phyloP scores from a whole-genome alignment of 2,113 vertebrate species.

The Gobio gobio region DNA sequence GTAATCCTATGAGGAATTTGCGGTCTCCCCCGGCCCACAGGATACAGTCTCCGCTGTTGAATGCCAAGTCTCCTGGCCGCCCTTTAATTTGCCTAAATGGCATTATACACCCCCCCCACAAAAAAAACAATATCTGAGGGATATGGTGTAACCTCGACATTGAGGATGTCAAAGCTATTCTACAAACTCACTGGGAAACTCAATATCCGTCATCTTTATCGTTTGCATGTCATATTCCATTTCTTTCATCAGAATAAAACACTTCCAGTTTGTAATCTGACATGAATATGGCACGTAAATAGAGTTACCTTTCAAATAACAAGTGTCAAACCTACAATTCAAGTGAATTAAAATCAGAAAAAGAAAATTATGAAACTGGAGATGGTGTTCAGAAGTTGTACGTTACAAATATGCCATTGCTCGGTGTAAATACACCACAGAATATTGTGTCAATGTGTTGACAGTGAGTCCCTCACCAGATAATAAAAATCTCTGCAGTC shows the following conservation, averaged over 20 bases:
- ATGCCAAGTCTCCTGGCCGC: conserved; percentile 67
- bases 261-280: conserved; percentile 37
- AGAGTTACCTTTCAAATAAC: neutral
- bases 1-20: conserved; percentile 87
- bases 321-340: conserved; percentile 31
- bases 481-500: conserved; percentile 46
- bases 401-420: conserved; percentile 3
- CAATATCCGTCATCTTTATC: conserved; percentile 20
- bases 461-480: conserved; percentile 43
- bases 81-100: conserved; percentile 62
- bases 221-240: conserved; percentile 40
- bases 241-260: conserved; percentile 39
- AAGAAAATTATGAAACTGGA: conserved; percentile 7
- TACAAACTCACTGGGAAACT: conserved; percentile 49
- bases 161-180: conserved; percentile 49
- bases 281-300: neutral
- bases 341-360: conserved; percentile 14
- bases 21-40: conserved; percentile 76
- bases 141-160: conserved; percentile 50
- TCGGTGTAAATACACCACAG: conserved; percentile 24
- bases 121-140: conserved; percentile 35
- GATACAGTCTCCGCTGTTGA: conserved; percentile 69
- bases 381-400: neutral
- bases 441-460: conserved; percentile 41
- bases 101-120: conserved; percentile 52